Base-by-base conservation (phyloP, 1,140 invertebrate genomes). In the Neodiprion pinetum region DNA sequence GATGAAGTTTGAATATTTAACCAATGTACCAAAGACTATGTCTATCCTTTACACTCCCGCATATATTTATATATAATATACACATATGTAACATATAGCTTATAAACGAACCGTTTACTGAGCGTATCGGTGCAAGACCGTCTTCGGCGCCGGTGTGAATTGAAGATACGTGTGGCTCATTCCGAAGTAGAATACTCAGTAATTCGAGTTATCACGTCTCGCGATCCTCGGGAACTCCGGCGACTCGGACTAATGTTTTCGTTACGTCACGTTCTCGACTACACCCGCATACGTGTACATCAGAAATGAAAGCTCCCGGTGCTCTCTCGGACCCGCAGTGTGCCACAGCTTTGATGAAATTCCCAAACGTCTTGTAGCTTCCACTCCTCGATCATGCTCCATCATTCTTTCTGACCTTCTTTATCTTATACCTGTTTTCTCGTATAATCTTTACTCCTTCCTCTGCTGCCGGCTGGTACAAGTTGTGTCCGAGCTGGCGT, bases 281-380 rank as follows among this genome's bases (percentile, higher is more conserved):
- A 61, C n/a, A 61, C 53, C 28, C 28, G n/a, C n/a, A 61, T 61
- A 61, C 53, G 53, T 4, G 53, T 40, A 61, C n/a, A 8, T 61
- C 53, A 61, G n/a, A 61, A 61, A 12, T 8, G 53, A 61, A 61
- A 8, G 8, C 53, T 61, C 53, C 11, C 53, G 11, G 53, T n/a
- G 11, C 53, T 12, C 11, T 61, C 53, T 61, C 11, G 53, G 53
- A 12, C n/a, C 53, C n/a, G 53, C 11, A 61, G 53, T 61, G 3
- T 12, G 53, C 28, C n/a, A 61, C 8, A 61, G 53, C 53, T 61
- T 61, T 61, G 53, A 61, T 61, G 53, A 61, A 61, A 61, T 61
- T 61, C 53, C 53, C 53, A 17, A 61, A 61, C 53, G 53, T 61
- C 53, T 61, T 61, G 53, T 61, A 61, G n/a, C 53, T 61, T 61